Evolutionary conservation across 2,113 vertebrate species (phyloP).

Genomic region (Nycticebus coucang): DNA sequence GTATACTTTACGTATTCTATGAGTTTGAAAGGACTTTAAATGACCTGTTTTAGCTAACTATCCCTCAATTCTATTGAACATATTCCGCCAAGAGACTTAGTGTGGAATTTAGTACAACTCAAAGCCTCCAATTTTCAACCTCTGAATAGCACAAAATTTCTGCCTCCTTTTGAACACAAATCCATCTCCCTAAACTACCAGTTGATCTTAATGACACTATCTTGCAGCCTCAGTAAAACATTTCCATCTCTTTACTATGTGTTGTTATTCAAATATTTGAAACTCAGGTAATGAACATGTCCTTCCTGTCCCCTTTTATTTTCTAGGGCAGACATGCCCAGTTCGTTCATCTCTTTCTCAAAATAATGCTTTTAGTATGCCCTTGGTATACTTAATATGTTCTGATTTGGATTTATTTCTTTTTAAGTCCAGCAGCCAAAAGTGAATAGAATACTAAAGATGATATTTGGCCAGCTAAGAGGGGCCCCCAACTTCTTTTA

Average conservation of each 20-base stretch:
- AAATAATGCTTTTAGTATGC: neutral
- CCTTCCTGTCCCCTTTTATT: neutral
- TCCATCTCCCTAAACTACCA: neutral
- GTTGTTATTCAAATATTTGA: neutral
- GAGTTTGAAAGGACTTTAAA: neutral
- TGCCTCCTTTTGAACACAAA: neutral
- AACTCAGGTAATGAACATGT: neutral
- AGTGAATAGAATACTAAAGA: neutral
- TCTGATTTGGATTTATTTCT: neutral
- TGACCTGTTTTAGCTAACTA: neutral
- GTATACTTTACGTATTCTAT: neutral
- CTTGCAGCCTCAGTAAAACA: neutral
- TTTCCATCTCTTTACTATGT: neutral
- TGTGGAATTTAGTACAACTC: neutral
- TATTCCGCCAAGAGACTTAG: neutral
- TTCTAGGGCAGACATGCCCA: neutral
- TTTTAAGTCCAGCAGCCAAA: neutral
- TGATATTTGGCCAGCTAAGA: accelerated
- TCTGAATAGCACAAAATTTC: neutral
- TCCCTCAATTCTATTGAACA: neutral
- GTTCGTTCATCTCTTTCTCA: neutral
- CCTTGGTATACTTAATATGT: neutral
- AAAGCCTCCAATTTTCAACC: neutral
- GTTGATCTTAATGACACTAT: neutral
- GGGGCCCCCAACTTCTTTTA: neutral